A percentile compares a stretch with the other conserved stretches of the same genome.
phyloP scores from a whole-genome alignment of 2,113 vertebrate genomes.

The Pogona vitticeps region DNA sequence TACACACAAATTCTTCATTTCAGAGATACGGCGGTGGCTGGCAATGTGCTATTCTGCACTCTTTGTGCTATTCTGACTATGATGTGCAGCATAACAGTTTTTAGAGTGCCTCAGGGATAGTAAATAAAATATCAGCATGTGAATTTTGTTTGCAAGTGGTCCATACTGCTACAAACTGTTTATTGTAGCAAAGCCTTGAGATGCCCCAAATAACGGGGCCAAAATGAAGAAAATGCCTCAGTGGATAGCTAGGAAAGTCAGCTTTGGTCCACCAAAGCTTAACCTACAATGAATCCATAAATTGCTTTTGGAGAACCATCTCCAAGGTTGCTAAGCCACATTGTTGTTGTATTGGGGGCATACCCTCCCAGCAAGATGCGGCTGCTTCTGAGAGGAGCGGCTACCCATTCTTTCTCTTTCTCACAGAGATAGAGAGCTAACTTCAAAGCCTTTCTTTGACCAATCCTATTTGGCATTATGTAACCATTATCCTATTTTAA shows the following conservation, averaged over 20 bases:
- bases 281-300: not conserved
- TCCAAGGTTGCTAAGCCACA: too few relatives aligned
- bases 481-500: too few relatives aligned
- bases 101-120: not conserved
- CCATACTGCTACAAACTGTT: not conserved
- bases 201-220: not conserved
- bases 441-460: too few relatives aligned
- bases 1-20: not conserved
- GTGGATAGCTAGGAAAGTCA: not conserved
- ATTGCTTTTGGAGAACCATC: too few relatives aligned
- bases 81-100: not conserved
- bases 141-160: not conserved
- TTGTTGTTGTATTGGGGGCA: too few relatives aligned
- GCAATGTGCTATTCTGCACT: not conserved
- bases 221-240: not conserved
- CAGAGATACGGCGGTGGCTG: not conserved
- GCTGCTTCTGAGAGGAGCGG: too few relatives aligned
- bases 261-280: not conserved
- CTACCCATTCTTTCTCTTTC: too few relatives aligned
- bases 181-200: not conserved
- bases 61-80: not conserved
- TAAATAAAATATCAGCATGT: not conserved
- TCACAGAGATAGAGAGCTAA: too few relatives aligned
- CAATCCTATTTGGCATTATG: too few relatives aligned
- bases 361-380: too few relatives aligned